Percentiles rank a stretch among this genome's conserved stretches.
Conservation (phyloP, 2,888 invertebrate genomes). For the Erebia ligea region DNA sequence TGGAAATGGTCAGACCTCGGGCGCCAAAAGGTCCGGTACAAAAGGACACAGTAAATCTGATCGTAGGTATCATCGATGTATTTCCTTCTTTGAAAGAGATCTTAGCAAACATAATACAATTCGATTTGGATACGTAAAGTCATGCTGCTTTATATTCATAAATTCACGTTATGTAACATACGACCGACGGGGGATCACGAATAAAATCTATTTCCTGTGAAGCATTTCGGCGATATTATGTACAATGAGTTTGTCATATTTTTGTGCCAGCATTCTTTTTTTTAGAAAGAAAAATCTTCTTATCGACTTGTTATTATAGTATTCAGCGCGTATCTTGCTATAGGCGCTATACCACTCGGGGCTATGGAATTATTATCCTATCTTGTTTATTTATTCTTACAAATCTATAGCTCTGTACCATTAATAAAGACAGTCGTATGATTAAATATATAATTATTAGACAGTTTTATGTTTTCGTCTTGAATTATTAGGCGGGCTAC, state of each 20-base stretch:
- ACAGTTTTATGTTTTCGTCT: too few relatives aligned
- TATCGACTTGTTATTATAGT: background rate
- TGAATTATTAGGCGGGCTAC: too few relatives aligned
- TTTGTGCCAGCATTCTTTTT: constrained; percentile 7
- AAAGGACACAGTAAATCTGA: too few relatives aligned
- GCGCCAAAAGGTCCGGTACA: too few relatives aligned
- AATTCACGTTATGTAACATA: constrained; percentile 26
- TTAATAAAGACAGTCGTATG: background rate
- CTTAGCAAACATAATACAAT: constrained; percentile 22
- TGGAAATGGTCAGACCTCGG: too few relatives aligned
- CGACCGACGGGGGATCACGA: constrained; percentile 24
- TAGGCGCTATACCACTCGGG: too few relatives aligned
- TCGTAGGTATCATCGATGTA: constrained; percentile 8
- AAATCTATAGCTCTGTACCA: background rate
- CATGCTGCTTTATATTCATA: constrained; percentile 22
- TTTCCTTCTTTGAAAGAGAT: constrained; percentile 3
- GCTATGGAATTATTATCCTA: background rate
- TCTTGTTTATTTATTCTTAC: background rate
- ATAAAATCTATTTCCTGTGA: constrained; percentile 27
- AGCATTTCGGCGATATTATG: constrained; percentile 22
- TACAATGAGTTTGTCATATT: constrained; percentile 24
- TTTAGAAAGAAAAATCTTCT: constrained; percentile 10
- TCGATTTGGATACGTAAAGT: constrained; percentile 26
- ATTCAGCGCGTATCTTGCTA: background rate
- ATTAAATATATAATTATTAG: too few relatives aligned